phyloP scores from a whole-genome alignment of 1,140 invertebrate genomes.

The Myzus persicae region DNA sequence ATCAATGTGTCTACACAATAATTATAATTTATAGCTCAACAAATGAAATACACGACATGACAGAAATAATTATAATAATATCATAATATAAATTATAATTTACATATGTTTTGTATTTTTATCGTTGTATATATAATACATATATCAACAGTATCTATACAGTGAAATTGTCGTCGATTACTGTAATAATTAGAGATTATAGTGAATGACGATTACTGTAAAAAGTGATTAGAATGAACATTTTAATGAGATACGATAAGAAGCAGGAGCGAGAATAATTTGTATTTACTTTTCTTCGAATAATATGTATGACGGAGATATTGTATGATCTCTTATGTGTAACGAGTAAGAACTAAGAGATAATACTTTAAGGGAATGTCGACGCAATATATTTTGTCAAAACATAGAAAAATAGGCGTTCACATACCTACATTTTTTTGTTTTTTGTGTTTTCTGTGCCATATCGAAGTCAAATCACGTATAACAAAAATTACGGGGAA shows the following conservation, averaged over 20 bases:
- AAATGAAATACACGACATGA: not conserved
- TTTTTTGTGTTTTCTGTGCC: not conserved
- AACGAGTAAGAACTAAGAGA: no score
- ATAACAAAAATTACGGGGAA: not conserved
- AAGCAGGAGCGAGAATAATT: not conserved
- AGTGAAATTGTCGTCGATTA: not conserved
- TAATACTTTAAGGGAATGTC: not conserved
- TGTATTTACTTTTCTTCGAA: not conserved
- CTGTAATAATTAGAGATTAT: not conserved
- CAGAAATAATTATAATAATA: not conserved
- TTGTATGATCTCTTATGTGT: no score
- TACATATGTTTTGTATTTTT: not conserved
- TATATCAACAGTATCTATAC: no score
- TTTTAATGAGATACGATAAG: not conserved
- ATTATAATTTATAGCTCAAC: not conserved
- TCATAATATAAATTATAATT: no score
- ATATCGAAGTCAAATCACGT: not conserved
- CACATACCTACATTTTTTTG: not conserved
- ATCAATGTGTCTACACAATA: not conserved
- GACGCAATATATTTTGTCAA: no score
- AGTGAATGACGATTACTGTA: no score
- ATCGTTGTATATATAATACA: not conserved
- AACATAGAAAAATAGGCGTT: not conserved
- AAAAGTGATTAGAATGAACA: not conserved
- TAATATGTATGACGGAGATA: not conserved